phyloP scores from a whole-genome alignment of 2,888 invertebrate species.

The Mactromeris polynyma region DNA sequence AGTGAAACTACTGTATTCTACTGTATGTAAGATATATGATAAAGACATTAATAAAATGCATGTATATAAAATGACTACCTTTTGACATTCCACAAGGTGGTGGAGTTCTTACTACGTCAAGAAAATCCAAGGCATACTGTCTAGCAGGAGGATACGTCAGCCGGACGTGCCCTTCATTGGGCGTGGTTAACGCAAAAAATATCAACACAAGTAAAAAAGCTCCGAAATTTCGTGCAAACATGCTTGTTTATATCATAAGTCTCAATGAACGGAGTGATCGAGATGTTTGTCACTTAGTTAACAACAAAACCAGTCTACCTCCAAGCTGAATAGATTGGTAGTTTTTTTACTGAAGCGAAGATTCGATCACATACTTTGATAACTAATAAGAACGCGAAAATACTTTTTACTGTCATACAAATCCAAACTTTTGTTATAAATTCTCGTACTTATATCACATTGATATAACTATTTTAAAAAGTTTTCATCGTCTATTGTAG shows the following conservation, averaged over 20 bases:
- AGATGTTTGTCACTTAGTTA: background rate
- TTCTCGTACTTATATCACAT: background rate
- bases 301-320: background rate
- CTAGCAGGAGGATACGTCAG: conserved; percentile 96
- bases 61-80: conserved; percentile 87
- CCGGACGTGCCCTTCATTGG: conserved; percentile 91
- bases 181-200: conserved; percentile 1
- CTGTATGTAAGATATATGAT: no score
- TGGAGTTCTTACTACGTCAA: conserved; percentile 95
- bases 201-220: background rate
- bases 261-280: background rate
- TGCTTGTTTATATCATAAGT: background rate
- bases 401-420: background rate
- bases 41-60: no score
- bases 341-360: background rate
- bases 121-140: conserved; percentile 95
- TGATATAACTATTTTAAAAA: background rate
- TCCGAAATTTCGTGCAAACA: background rate
- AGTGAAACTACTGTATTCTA: no score
- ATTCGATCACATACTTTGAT: background rate
- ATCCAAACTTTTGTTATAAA: background rate
- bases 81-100: conserved; percentile 98
- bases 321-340: background rate
- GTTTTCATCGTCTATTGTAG: background rate
- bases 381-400: background rate